Conservation (phyloP, 1,140 invertebrate genomes). For the Heliconius hermathena region DNA sequence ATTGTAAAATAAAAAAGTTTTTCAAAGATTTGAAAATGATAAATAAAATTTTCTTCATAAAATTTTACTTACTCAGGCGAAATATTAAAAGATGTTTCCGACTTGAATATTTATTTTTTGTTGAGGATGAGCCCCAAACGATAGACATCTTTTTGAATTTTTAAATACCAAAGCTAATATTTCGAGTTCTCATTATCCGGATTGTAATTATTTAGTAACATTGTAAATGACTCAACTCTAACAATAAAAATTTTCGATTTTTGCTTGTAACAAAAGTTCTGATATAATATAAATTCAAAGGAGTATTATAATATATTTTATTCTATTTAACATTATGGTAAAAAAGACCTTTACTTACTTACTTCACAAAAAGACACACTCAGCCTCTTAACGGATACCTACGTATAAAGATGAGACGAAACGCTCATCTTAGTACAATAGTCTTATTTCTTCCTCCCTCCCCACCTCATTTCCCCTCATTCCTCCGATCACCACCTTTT, state of each 20-base stretch:
- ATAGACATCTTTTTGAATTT: slow-evolving; percentile 30
- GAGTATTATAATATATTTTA: too few species aligned
- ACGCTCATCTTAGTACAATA: slow-evolving; percentile 58
- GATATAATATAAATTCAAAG: too few species aligned
- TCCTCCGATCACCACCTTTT: slow-evolving; percentile 29
- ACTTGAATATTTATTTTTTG: slow-evolving; percentile 30
- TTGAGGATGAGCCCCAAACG: slow-evolving; percentile 21
- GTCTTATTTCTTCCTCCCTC: slow-evolving; percentile 35
- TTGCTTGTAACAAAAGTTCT: too few species aligned
- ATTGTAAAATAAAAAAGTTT: too few species aligned
- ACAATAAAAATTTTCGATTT: neutral
- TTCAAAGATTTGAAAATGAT: too few species aligned
- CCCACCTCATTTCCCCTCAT: slow-evolving; percentile 15
- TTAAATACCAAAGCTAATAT: slow-evolving; percentile 27
- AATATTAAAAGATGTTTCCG: slow-evolving; percentile 28
- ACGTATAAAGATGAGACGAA: slow-evolving; percentile 62
- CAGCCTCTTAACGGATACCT: slow-evolving; percentile 39
- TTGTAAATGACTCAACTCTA: neutral
- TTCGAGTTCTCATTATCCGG: slow-evolving; percentile 23
- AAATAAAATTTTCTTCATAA: too few species aligned
- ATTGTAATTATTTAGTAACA: neutral
- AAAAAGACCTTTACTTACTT: slow-evolving; percentile 12
- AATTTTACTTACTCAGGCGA: neutral
- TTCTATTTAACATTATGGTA: too few species aligned
- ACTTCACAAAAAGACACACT: slow-evolving; percentile 51